Evolutionary conservation across 2,888 invertebrate genomes (phyloP).

Genomic region (Brachycybe producta): DNA sequence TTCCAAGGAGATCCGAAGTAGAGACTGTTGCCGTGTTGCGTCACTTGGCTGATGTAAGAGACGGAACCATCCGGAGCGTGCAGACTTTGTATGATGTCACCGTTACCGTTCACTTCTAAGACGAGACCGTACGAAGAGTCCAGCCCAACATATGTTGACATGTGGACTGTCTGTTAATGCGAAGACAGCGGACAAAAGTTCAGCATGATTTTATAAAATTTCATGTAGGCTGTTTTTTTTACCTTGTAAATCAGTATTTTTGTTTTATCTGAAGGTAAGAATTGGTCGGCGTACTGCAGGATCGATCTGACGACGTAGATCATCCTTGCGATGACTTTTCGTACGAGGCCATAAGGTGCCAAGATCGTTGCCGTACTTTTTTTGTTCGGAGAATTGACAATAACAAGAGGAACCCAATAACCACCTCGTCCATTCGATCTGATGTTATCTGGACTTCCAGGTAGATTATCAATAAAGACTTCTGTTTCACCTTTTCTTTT

Average conservation of each 20-base stretch:
- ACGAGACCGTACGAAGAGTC: slow-evolving; percentile 29
- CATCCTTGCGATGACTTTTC: slow-evolving; percentile 15
- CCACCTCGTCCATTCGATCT: slow-evolving; percentile 29
- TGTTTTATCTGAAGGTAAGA: slow-evolving; percentile 1
- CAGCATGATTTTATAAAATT: neutral
- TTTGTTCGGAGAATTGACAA: slow-evolving; percentile 13
- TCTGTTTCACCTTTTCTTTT: slow-evolving; percentile 31
- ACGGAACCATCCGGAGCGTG: slow-evolving; percentile 31
- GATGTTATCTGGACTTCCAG: slow-evolving; percentile 40
- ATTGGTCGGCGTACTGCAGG: slow-evolving; percentile 1
- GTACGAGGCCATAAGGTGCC: slow-evolving; percentile 11
- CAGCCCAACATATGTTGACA: slow-evolving; percentile 8
- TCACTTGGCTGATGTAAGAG: slow-evolving; percentile 30
- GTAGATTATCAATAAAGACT: slow-evolving; percentile 36
- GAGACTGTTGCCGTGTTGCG: slow-evolving; percentile 29
- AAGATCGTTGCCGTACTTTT: neutral
- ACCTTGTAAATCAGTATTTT: slow-evolving; percentile 17
- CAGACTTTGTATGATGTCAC: slow-evolving; percentile 29
- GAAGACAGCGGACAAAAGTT: neutral
- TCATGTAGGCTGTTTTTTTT: neutral
- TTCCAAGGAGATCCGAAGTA: slow-evolving; percentile 32
- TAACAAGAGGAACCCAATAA: slow-evolving; percentile 33
- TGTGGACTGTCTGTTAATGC: slow-evolving; percentile 17
- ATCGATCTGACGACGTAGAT: slow-evolving; percentile 14
- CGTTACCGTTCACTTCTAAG: slow-evolving; percentile 30